Evolutionary conservation across 2,797 vertebrate genomes (phyloP), one percentile per base, ranked within the genome.

Genomic region (Parauchenoglanis punctatus): DNA sequence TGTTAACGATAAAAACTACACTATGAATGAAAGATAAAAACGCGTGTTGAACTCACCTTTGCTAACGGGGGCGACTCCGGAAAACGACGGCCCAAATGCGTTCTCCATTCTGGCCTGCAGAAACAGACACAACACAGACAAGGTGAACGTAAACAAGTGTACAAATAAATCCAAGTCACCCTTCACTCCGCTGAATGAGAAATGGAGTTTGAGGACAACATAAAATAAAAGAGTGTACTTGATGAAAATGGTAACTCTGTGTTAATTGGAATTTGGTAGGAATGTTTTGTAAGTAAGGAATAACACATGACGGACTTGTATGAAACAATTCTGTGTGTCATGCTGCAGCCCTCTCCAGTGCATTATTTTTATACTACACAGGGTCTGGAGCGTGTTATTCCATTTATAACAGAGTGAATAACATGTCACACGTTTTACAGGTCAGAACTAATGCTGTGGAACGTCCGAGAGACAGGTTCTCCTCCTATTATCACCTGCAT

Each of bases 61-160:
- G 7, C 95, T 95, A 91, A 97, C 96, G 81, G 96, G 97, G 0
- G 96, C 95, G 63, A 97, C 96, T 2, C 96, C 92, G 2, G 97
- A 94, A 89, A 95, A 97, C 18, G 96, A 93, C 2, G 97, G 93
- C 59, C 96, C 97, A 77, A 97, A 97, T 65, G 96, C 95, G 20
- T 96, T 96, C 92, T 97, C 97, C 97, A 97, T 97, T 93, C 95
- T 97, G 87, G 93, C 94, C 96, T 97, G 93, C 6, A 31, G 12
- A 83, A 40, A 87, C 20, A 56, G 25, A 56, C 17, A 44, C 8
- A 80, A 4, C 0, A 75, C 54, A 80, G 1, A n/a, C 7, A 17
- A 0, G 31, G 17, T 49, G 54, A 18, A 23, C 44, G 18, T n/a
- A 46, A 78, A 78, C 28, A 20, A 11, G 31, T 1, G 17, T 2